Evolutionary conservation across 1,140 invertebrate species (phyloP).

Genomic region (Cyclina sinensis): DNA sequence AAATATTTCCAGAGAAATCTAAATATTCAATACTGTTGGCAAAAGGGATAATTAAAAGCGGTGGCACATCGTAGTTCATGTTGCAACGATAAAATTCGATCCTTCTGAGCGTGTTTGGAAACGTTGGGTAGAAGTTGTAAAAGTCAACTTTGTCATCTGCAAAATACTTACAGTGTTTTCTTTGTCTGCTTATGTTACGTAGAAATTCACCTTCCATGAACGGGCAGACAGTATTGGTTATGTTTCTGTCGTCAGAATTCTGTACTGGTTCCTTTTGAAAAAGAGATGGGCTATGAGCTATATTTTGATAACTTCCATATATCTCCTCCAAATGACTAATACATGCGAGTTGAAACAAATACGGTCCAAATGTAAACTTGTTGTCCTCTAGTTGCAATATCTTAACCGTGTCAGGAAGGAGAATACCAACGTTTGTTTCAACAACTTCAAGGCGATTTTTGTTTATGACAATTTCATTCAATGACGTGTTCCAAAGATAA

Average conservation of each 20-base stretch:
- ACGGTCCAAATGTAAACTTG: constrained; percentile 35
- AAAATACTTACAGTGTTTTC: neutral
- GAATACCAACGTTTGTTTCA: constrained; percentile 5
- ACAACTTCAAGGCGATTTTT: neutral
- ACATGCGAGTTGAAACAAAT: constrained; percentile 29
- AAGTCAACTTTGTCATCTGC: neutral
- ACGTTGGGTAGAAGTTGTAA: too few species aligned
- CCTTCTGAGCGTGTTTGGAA: neutral
- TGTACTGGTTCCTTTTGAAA: too few species aligned
- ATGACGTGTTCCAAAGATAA: constrained; percentile 59
- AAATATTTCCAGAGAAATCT: constrained; percentile 9
- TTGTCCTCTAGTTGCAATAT: constrained; percentile 21
- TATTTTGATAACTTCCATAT: neutral
- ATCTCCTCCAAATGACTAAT: neutral
- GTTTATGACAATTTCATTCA: neutral
- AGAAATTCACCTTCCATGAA: neutral
- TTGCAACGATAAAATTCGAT: neutral
- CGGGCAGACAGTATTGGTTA: neutral
- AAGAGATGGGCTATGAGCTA: neutral
- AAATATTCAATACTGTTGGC: neutral
- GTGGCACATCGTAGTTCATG: neutral
- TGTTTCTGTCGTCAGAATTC: too few species aligned
- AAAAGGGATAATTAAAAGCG: neutral
- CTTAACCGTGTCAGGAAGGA: constrained; percentile 49
- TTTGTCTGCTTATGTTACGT: neutral